These are phyloP conservation scores for Dipodomys stephensi DNA, from an alignment of 2,113 vertebrate genomes.

Conservation along the genomic window DNA sequence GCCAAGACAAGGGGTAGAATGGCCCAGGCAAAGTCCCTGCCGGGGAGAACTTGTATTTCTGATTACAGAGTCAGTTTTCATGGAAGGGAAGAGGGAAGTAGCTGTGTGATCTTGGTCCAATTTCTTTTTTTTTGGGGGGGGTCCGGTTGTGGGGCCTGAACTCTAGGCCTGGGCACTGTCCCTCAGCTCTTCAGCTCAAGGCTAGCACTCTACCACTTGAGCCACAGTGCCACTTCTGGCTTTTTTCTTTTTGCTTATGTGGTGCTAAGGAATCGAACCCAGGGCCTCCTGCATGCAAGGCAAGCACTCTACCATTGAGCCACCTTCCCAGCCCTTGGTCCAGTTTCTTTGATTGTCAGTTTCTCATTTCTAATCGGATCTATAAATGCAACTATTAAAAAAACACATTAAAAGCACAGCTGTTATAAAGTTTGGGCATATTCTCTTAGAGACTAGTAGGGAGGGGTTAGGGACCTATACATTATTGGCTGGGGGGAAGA, in stretches of 20 bases:
- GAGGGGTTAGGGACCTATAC: rapidly evolving
- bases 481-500: not conserved
- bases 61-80: not conserved
- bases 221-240: too few relatives aligned
- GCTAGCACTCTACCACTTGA: too few relatives aligned
- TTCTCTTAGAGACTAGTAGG: not conserved
- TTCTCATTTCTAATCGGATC: not conserved
- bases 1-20: not conserved
- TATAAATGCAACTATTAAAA: not conserved
- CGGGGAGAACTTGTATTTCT: not conserved
- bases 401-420: not conserved
- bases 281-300: too few relatives aligned
- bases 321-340: not conserved
- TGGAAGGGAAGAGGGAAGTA: not conserved
- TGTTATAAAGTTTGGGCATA: not conserved
- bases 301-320: too few relatives aligned
- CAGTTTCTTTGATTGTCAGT: not conserved
- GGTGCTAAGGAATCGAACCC: too few relatives aligned
- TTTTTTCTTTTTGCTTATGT: too few relatives aligned
- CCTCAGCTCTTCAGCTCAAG: too few relatives aligned
- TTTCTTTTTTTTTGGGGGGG: not conserved
- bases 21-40: not conserved
- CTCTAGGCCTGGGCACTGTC: too few relatives aligned
- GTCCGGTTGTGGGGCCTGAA: too few relatives aligned
- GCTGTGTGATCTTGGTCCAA: not conserved